Evolutionary conservation across 2,797 vertebrate genomes (phyloP).

Genomic region (Smutsia temminckii): DNA sequence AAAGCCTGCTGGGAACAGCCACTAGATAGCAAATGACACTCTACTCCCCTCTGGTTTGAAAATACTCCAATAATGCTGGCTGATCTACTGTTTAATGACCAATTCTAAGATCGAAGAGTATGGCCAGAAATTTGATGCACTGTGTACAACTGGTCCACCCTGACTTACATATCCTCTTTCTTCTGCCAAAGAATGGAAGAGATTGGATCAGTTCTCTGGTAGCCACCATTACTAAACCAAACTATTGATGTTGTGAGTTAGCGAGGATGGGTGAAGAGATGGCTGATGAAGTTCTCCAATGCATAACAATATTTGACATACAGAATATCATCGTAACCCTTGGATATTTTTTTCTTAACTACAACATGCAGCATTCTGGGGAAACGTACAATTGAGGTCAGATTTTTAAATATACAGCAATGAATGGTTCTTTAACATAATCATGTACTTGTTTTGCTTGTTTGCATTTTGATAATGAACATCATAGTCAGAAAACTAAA

Average conservation of each 20-base stretch:
- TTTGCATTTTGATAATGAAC: background rate
- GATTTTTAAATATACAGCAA: background rate
- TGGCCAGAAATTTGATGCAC: background rate
- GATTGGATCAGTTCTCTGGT: background rate
- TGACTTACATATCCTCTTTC: background rate
- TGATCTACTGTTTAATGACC: background rate
- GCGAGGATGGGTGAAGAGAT: rapidly evolving
- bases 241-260: background rate
- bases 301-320: background rate
- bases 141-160: background rate
- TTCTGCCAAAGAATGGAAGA: background rate
- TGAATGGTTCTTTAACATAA: background rate
- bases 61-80: background rate
- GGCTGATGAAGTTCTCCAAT: background rate
- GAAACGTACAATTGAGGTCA: background rate
- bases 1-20: background rate
- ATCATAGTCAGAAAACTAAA: background rate
- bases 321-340: background rate
- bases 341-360: background rate
- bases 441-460: background rate
- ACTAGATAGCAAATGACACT: background rate
- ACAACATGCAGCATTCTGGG: background rate
- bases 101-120: background rate
- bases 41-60: background rate
- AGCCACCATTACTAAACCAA: background rate